Conservation (phyloP, 2,888 invertebrate genomes). For the Parthenolecanium corni region DNA sequence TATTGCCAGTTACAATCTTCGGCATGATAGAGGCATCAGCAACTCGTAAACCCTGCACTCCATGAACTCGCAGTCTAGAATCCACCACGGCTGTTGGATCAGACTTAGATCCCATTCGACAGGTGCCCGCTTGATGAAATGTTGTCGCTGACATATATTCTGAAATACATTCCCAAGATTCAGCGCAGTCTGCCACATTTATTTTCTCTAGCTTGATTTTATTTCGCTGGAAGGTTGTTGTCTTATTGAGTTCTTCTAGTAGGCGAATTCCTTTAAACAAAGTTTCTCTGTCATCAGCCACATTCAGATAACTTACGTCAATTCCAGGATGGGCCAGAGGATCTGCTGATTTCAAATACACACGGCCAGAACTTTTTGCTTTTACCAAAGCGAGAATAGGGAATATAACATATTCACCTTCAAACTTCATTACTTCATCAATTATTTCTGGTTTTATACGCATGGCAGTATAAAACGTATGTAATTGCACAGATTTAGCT, state of each 20-base stretch:
- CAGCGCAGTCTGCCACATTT: not conserved
- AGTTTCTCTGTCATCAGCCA: not conserved
- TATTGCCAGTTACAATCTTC: conserved; percentile 6
- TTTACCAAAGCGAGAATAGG: conserved; percentile 1
- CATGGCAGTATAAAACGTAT: not conserved
- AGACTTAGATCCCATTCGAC: conserved; percentile 14
- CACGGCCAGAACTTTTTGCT: conserved; percentile 8
- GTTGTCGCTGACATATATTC: conserved; percentile 9
- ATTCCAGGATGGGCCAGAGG: not conserved
- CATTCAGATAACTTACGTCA: not conserved
- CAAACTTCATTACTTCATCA: not conserved
- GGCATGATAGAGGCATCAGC: conserved; percentile 18
- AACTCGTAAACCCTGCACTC: conserved; percentile 8
- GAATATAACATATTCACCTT: conserved; percentile 12
- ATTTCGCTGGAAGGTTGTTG: not conserved
- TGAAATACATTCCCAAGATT: conserved; percentile 7
- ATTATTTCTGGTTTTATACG: conserved; percentile 4
- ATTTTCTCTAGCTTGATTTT: conserved; percentile 3
- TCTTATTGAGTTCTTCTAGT: not conserved
- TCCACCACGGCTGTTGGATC: conserved; percentile 15
- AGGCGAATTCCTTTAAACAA: conserved; percentile 4
- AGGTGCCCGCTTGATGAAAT: conserved; percentile 10
- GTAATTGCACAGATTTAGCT: not conserved
- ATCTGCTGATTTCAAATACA: not conserved
- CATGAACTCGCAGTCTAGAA: conserved; percentile 3